Evolutionary conservation across 2,888 invertebrate genomes (phyloP).

Genomic region (Aphodius granarius): DNA sequence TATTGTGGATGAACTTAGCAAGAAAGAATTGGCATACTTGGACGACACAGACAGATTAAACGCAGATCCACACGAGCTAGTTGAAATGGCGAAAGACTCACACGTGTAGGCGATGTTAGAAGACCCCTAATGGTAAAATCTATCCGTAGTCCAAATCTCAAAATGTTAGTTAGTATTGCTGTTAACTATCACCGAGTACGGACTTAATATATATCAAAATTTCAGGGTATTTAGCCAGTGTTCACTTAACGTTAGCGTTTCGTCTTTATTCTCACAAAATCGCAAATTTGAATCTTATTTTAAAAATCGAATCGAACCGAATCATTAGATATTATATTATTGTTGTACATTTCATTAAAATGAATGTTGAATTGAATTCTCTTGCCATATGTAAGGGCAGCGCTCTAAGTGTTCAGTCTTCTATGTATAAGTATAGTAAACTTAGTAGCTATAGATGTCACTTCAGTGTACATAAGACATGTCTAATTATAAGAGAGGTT

Average conservation of each 20-base stretch:
- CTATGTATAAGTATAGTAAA: neutral
- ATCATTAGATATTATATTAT: neutral
- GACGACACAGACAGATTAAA: conserved; percentile 51
- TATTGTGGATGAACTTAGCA: conserved; percentile 83
- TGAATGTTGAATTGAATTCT: neutral
- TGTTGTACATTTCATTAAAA: neutral
- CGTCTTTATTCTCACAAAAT: neutral
- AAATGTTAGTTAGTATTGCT: neutral
- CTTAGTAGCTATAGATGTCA: conserved; percentile 7
- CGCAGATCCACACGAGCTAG: conserved; percentile 65
- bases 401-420: neutral
- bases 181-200: neutral
- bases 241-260: neutral
- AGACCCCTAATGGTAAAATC: neutral
- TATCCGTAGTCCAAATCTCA: neutral
- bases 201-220: conserved; percentile 25
- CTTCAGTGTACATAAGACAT: conserved; percentile 8
- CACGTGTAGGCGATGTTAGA: conserved; percentile 14
- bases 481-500: neutral
- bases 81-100: conserved; percentile 55
- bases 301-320: neutral
- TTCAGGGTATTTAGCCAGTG: neutral
- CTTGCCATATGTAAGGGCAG: neutral
- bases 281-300: neutral
- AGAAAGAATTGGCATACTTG: conserved; percentile 64